Evolutionary conservation across 2,888 invertebrate genomes (phyloP), one percentile per base, ranked within the genome.

Genomic region (Lithophane ornitopus): DNA sequence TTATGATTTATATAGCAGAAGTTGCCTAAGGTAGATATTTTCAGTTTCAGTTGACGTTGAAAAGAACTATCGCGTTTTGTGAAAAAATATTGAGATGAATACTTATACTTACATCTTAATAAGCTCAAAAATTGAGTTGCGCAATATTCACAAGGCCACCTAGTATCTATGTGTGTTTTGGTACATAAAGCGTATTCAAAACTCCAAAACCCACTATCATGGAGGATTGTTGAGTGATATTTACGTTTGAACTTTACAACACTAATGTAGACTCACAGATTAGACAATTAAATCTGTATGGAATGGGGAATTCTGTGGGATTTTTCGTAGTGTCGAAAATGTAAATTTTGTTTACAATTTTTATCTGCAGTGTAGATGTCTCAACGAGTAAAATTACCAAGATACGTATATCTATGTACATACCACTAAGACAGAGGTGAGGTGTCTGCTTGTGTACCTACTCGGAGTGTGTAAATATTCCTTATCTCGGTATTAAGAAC

Each of bases 401-500:
- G 95, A 94, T 94, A 94, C 92, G 92, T 94, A 94, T 92, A 94
- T 94, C 94, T 95, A 93, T 94, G 94, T 94, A 95, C 94, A 94
- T 92, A 93, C 90, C 91, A 95, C 94, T 93, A 94, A 95, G 95
- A 94, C 95, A 94, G 92, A 94, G 94, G 90, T 92, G 94, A 94
- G 93, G 92, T 92, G 94, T 93, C 93, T 94, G 90, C 89, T 87
- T 95, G 95, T 95, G 91, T 94, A 92, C 90, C 80, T 68, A 88
- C 93, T 91, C 92, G 87, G 93, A 94, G 93, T 94, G 93, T 94
- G 96, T 95, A 96, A 96, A 96, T 94, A 96, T 92, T 84, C 92
- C 94, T 96, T 96, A 96, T 96, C 96, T 94, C 81, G 91, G 94
- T 94, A 96, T 96, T 96, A 95, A 94, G 94, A 94, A 95, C 96